Base-by-base conservation (phyloP, 2,888 invertebrate genomes). In the Hydraecia micacea region DNA sequence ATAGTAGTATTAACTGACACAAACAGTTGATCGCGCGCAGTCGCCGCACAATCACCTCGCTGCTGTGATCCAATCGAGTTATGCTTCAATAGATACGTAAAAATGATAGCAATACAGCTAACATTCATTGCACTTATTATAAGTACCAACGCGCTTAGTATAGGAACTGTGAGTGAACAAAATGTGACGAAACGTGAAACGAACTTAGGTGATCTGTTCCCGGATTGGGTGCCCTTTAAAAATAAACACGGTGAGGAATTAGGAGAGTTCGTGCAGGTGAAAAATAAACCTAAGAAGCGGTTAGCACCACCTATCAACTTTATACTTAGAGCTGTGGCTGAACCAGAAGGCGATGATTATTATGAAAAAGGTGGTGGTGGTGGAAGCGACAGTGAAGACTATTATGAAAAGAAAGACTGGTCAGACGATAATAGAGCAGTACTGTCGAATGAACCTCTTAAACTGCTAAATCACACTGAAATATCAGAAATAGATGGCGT, bases 151-250 rank as follows among this genome's bases (percentile, higher is more conserved):
- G 90, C 93, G 74, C 85, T 93, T 67, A 95, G 93, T 86, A 92
- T 95, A 87, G 92, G 92, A 76, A 92, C 88, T 83, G 93, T 94
- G 90, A 93, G 92, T 94, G 94, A 92, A 84, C 77, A 91, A 80
- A 94, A 93, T 92, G 93, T 94, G 91, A 94, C 89, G 13, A 93
- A 94, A 91, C 93, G 94, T 89, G 93, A 92, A 73, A 87, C 92
- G 5, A 90, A 88, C 72, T 79, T 85, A 55, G 92, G 90, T 80
- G 95, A 95, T 63, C 90, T 94, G n/a, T 96, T 92, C 77, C 96
- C 96, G 39, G 95, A 96, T 89, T 96, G 96, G 96, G 96, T 96
- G n/a, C 95, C 96, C 0, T 96, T 96, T 81, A 96, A 95, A 88
- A 96, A 95, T 79, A 96, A 96, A 88, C 93, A 95, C 11, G 95